Base-by-base conservation (phyloP, 2,113 vertebrate genomes). In the Thinocorus orbignyianus region DNA sequence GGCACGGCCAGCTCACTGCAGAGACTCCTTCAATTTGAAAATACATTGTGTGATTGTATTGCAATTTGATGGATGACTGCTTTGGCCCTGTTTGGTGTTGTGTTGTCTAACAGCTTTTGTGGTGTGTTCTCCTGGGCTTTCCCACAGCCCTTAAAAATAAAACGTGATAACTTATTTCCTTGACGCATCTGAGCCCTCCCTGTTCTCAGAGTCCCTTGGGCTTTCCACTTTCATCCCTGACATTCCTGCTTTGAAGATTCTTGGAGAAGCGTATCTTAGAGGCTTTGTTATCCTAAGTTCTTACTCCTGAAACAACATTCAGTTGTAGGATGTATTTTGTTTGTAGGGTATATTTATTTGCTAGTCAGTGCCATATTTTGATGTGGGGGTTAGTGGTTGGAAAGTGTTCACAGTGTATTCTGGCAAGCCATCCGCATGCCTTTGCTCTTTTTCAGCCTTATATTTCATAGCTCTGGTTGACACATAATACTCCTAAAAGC, bases 141-240 rank as follows among this genome's bases (percentile, higher is more conserved):
- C 65, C 57, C 84, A 95, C 90, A 93, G 62, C n/a, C 58, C 71
- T 87, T 88, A 54, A 66, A 92, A 88, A 90, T 93, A 86, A 96
- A 96, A 66, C 26, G 30, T 3, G 16, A 19, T 79, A 51, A 80
- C 82, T 90, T 65, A 72, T 5, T 96, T 94, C 90, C 88, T 74
- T 68, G 81, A 86, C 10, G 5, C 60, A 35, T 93, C 88, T 73
- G 85, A 91, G 84, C 62, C 51, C 81, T 96, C 85, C 93, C 71
- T 86, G 71, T 86, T 93, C 85, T 87, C 74, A 19, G 70, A 44
- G 52, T 89, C 92, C 93, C 71, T 55, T 88, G 93, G 90, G 93
- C 70, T 95, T 95, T 87, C 61, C 81, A 58, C 79, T 97, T 96
- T 93, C 93, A 94, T 71, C 90, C 70, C 71, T 94, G 65, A 60